Evolutionary conservation across 2,888 invertebrate species (phyloP).

Genomic region (Athalia circularis): DNA sequence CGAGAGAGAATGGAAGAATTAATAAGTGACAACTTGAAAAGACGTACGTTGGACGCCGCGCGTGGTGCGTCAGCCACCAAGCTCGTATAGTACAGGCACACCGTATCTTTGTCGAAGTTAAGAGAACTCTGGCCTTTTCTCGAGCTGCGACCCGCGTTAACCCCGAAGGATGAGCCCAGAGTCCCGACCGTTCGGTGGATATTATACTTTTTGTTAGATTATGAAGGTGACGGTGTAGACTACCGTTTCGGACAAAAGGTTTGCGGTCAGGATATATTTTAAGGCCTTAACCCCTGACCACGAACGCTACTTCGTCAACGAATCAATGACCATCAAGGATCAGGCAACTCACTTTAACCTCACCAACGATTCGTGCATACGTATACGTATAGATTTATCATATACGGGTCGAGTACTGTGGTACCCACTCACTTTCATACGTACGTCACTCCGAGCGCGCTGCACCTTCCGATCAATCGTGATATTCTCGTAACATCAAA

Average conservation of each 20-base stretch:
- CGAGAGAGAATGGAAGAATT: conserved; percentile 68
- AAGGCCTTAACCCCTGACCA: conserved; percentile 27
- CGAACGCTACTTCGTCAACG: conserved; percentile 17
- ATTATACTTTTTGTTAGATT: conserved; percentile 20
- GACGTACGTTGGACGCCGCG: conserved; percentile 63
- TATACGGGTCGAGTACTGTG: too few relatives aligned
- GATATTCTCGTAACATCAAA: too few relatives aligned
- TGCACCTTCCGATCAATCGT: too few relatives aligned
- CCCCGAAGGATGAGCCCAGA: conserved; percentile 10
- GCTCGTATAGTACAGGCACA: background rate
- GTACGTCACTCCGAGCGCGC: too few relatives aligned
- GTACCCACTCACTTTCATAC: too few relatives aligned
- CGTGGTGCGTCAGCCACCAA: conserved; percentile 43
- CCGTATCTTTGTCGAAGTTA: conserved; percentile 19
- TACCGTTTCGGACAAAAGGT: conserved; percentile 32
- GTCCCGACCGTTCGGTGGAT: conserved; percentile 18
- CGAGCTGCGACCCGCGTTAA: conserved; percentile 4
- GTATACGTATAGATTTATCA: too few relatives aligned
- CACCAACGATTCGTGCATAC: too few relatives aligned
- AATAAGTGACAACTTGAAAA: conserved; percentile 73
- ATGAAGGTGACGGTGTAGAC: conserved; percentile 32
- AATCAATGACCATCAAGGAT: background rate
- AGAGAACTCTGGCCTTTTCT: too few relatives aligned
- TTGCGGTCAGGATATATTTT: conserved; percentile 22
- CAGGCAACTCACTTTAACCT: too few relatives aligned